Evolutionary conservation across 1,140 invertebrate species (phyloP), one percentile per base, ranked within the genome.

Genomic region (Papilio polytes): DNA sequence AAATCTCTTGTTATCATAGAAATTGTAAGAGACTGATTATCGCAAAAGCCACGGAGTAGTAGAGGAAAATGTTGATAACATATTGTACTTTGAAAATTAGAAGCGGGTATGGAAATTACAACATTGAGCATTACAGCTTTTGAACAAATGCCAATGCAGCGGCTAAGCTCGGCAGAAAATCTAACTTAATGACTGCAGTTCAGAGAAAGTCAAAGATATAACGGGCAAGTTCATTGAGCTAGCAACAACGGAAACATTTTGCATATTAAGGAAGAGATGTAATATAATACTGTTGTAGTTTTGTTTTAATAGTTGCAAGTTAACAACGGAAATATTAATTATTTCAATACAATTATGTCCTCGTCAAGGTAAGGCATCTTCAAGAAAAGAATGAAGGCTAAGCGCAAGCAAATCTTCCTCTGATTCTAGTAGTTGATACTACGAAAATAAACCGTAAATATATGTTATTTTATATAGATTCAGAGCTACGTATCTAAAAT

Each of bases 111-210:
- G 63, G 26, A 70, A 70, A 70, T 70, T 70, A 70, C 63, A 15
- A 70, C 15, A 70, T 26, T 31, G 63, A 70, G 63, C 26, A 15
- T 31, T 70, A 70, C 22, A 2, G 26, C 63, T 70, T 70, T 70
- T 70, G 63, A 70, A 70, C 63, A 70, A 70, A 70, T 70, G 63
- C 63, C 63, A 70, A 70, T 70, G 26, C 26, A 70, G 13, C 63
- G 63, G 63, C 13, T 36, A 36, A 70, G 63, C 63, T 36, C 63
- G 63, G 26, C 63, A 70, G 63, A 70, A 36, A 70, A 70, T 70
- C 26, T 70, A 70, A 70, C 63, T 70, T 70, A 70, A 70, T 70
- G 63, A 70, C 63, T 70, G 63, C 26, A 70, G 63, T 70, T 70
- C 63, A 70, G 63, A 70, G 63, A 70, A 70, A 70, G 63, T 31